These are phyloP conservation scores for Otus sunia DNA, from an alignment of 2,113 vertebrate genomes.

Conservation along the genomic window DNA sequence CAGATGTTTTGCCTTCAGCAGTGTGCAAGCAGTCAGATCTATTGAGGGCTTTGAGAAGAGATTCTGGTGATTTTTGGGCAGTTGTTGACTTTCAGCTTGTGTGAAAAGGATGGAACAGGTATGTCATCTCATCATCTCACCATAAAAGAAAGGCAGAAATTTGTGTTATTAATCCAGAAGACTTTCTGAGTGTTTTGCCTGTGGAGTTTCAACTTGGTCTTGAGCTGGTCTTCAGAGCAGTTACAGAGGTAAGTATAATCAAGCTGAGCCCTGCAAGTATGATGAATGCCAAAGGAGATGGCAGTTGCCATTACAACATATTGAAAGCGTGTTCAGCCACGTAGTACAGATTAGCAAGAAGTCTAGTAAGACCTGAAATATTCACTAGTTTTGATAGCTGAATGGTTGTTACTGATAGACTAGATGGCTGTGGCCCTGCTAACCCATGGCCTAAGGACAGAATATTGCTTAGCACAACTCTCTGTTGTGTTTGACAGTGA, in stretches of 20 bases:
- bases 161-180: neutral
- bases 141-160: neutral
- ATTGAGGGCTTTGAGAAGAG: neutral
- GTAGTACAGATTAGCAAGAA: neutral
- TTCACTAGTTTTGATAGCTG: neutral
- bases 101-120: neutral
- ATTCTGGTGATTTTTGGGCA: slow-evolving; percentile 20
- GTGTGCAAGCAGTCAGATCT: neutral
- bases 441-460: neutral
- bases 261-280: neutral
- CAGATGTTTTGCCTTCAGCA: slow-evolving; percentile 37
- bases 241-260: neutral
- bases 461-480: neutral
- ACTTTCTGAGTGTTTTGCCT: neutral
- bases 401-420: neutral
- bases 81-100: neutral
- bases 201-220: neutral
- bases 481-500: neutral
- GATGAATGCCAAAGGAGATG: neutral
- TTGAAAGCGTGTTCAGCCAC: neutral
- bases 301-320: neutral
- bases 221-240: neutral
- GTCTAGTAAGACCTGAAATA: neutral
- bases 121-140: neutral
- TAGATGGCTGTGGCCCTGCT: neutral